phyloP scores from a whole-genome alignment of 2,888 invertebrate species.

The Onchidella celtica region DNA sequence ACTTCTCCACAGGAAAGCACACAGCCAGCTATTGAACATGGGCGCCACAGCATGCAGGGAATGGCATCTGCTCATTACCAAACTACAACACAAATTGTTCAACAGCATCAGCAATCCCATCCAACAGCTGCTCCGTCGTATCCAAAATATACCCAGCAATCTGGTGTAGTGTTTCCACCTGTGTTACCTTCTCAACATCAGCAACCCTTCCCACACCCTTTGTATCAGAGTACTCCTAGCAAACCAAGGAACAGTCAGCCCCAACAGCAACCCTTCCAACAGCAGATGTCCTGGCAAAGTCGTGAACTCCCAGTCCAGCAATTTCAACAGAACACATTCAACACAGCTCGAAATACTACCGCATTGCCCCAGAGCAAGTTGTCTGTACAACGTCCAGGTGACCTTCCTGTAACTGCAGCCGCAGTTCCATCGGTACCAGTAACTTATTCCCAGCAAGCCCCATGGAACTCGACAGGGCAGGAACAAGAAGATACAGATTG shows the following conservation, averaged over 20 bases:
- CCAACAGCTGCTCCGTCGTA: not conserved
- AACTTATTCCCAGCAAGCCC: not conserved
- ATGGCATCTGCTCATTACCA: constrained; percentile 1
- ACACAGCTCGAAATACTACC: not conserved
- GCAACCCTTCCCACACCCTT: not conserved
- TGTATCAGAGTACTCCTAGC: not conserved
- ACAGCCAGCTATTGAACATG: not conserved
- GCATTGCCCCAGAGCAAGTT: not conserved
- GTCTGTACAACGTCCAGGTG: constrained; percentile 33
- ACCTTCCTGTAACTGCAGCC: constrained; percentile 36
- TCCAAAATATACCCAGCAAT: constrained; percentile 9
- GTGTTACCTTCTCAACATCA: not conserved
- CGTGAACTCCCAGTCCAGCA: not conserved
- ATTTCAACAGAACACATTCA: not conserved
- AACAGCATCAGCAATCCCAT: constrained; percentile 43
- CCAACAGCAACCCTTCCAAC: not conserved
- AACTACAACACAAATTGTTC: not conserved
- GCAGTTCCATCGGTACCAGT: not conserved
- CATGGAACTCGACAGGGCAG: constrained; percentile 5
- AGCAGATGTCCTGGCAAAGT: not conserved
- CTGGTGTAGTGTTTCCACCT: not conserved
- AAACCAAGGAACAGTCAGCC: not conserved
- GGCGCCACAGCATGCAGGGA: constrained; percentile 6
- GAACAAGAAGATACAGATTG: constrained; percentile 38
- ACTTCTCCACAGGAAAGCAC: not conserved